These are phyloP conservation scores for Plecotus auritus DNA, from an alignment of 2,113 vertebrate species.

Conservation along the genomic window DNA sequence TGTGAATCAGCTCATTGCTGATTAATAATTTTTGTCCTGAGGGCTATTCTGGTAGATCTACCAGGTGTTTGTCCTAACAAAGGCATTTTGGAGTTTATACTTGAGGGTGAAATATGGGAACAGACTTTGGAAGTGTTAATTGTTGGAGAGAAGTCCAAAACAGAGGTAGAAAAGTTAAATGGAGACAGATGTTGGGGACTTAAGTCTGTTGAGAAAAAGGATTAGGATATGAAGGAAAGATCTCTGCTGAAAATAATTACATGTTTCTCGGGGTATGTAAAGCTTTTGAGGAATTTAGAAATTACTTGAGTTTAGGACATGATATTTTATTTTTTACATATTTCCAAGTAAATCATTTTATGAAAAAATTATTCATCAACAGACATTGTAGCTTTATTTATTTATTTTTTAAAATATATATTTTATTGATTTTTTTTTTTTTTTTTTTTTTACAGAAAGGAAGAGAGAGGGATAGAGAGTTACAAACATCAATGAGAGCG, in stretches of 20 bases:
- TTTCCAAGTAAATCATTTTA: background rate
- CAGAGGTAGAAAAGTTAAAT: background rate
- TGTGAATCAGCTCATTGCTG: background rate
- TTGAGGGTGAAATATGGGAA: background rate
- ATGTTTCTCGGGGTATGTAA: background rate
- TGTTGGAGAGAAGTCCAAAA: background rate
- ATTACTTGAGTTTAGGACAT: background rate
- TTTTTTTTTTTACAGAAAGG: too few relatives aligned
- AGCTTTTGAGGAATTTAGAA: background rate
- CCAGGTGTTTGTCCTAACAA: background rate
- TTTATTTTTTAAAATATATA: too few relatives aligned
- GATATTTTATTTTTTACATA: background rate
- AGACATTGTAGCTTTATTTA: background rate
- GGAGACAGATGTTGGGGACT: background rate
- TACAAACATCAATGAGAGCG: too few relatives aligned
- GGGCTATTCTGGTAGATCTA: background rate
- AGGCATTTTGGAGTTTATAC: background rate
- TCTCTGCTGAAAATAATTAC: background rate
- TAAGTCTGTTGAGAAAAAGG: background rate
- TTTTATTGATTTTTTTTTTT: too few relatives aligned
- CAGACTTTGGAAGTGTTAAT: background rate
- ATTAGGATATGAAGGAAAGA: background rate
- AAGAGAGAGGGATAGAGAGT: too few relatives aligned
- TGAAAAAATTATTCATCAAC: background rate
- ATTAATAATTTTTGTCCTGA: background rate